Conservation (phyloP, 2,888 invertebrate genomes). For the Bombylius major region DNA sequence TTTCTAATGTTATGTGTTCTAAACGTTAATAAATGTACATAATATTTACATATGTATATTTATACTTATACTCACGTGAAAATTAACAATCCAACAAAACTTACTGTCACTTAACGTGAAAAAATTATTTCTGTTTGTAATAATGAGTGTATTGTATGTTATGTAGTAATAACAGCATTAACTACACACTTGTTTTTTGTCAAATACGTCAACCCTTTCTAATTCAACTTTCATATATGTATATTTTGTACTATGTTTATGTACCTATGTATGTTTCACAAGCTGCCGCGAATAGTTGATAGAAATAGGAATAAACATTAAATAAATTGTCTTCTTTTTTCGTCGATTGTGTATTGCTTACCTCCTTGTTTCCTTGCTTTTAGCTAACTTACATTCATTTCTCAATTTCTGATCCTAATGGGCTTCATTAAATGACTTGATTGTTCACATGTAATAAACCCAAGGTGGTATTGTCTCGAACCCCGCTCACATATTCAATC, state of each 20-base stretch:
- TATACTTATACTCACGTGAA: background rate
- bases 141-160: constrained; percentile 12
- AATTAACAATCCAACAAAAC: no score
- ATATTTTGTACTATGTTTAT: background rate
- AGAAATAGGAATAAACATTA: no score
- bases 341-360: no score
- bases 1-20: no score
- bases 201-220: constrained; percentile 7
- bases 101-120: background rate
- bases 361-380: background rate
- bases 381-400: constrained; percentile 1
- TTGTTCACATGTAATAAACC: constrained; percentile 15
- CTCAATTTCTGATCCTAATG: constrained; percentile 11
- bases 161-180: constrained; percentile 8
- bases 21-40: no score
- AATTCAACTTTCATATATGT: background rate
- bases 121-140: constrained; percentile 12
- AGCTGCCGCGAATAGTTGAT: no score
- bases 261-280: background rate
- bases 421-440: constrained; percentile 12
- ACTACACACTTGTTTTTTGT: constrained; percentile 8
- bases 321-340: no score
- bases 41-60: background rate
- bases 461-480: constrained; percentile 7
- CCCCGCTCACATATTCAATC: background rate